A percentile compares a stretch with the other conserved stretches of the same genome.
Conservation (phyloP, 2,888 invertebrate genomes). For the Melanotus villosus region DNA sequence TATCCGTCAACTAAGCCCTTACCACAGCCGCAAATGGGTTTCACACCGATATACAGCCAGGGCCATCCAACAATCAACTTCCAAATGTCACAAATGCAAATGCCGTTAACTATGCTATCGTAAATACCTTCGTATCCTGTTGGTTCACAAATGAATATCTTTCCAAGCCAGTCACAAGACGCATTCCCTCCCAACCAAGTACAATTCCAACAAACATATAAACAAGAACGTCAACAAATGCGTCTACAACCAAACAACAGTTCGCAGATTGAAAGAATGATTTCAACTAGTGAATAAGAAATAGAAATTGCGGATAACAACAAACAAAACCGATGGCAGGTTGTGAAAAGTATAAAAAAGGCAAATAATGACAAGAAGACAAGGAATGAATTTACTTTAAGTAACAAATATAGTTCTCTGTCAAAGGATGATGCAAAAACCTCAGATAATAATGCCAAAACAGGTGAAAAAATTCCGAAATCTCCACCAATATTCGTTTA, state of each 20-base stretch:
- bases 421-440: background rate
- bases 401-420: background rate
- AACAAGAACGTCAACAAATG: background rate
- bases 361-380: background rate
- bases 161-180: background rate
- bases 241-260: background rate
- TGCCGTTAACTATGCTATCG: slow-evolving; percentile 1
- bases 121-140: background rate
- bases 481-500: slow-evolving; percentile 6
- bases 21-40: too few relatives aligned
- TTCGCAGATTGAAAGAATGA: slow-evolving; percentile 5
- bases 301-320: slow-evolving; percentile 6
- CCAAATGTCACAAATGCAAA: background rate
- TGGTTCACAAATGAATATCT: background rate
- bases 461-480: background rate
- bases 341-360: slow-evolving; percentile 4
- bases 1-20: too few relatives aligned
- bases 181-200: background rate
- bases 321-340: slow-evolving; percentile 10
- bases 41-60: too few relatives aligned
- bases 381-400: background rate
- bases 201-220: background rate
- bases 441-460: background rate
- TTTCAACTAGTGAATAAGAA: slow-evolving; percentile 6
- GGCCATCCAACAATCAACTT: background rate